Percentiles rank a stretch among this genome's conserved stretches.
Evolutionary conservation across 2,888 invertebrate species (phyloP).

Genomic region (Macroteleia sp.): DNA sequence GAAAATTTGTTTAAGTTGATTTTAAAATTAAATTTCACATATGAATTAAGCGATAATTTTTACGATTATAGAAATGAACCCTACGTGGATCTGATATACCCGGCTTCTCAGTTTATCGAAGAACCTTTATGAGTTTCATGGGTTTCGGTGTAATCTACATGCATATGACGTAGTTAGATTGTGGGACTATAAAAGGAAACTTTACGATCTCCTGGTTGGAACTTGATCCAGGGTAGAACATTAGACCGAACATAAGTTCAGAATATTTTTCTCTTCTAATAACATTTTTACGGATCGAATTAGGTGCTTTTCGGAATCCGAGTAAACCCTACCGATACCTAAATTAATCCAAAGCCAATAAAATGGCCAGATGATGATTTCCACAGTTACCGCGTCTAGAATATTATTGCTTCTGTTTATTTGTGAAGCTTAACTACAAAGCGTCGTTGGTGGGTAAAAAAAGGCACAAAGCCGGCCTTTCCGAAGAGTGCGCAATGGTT

Average conservation of each 20-base stretch:
- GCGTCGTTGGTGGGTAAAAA: slow-evolving; percentile 22
- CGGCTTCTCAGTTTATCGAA: slow-evolving; percentile 23
- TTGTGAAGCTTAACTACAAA: slow-evolving; percentile 25
- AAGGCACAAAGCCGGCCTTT: slow-evolving; percentile 31
- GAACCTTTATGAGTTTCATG: slow-evolving; percentile 20
- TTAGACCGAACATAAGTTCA: no score
- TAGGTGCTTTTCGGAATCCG: not conserved
- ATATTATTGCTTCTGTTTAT: slow-evolving; percentile 58
- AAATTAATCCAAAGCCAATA: slow-evolving; percentile 22
- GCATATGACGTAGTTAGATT: slow-evolving; percentile 34
- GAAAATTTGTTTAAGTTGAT: no score
- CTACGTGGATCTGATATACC: not conserved
- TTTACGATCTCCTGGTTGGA: slow-evolving; percentile 21
- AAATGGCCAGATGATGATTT: slow-evolving; percentile 42
- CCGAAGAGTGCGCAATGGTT: slow-evolving; percentile 38
- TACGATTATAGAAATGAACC: no score
- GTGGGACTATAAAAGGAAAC: slow-evolving; percentile 28
- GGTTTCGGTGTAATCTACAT: slow-evolving; percentile 30
- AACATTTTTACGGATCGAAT: slow-evolving; percentile 14
- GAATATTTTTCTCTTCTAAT: slow-evolving; percentile 5
- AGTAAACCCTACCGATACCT: not conserved
- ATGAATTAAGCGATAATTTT: not conserved
- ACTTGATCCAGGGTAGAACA: slow-evolving; percentile 28
- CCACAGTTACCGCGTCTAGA: not conserved
- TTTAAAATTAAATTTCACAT: no score